phyloP scores from a whole-genome alignment of 2,888 invertebrate genomes.

The Drosophila monieri region DNA sequence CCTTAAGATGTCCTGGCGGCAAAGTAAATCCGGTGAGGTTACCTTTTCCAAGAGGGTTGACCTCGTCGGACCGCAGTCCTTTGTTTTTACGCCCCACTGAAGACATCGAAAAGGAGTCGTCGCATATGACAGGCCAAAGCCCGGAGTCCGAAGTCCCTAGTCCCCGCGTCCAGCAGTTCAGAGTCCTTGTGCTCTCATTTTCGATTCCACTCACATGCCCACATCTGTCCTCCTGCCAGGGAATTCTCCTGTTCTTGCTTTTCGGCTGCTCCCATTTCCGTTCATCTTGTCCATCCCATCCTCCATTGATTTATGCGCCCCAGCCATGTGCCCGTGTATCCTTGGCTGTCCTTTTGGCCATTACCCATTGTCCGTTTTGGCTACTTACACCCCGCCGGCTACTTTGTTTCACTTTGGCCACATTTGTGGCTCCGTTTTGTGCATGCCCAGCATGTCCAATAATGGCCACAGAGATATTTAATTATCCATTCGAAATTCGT shows the following conservation, averaged over 20 bases:
- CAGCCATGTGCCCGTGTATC: conserved; percentile 42
- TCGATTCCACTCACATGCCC: conserved; percentile 75
- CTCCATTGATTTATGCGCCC: conserved; percentile 73
- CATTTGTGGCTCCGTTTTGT: conserved; percentile 74
- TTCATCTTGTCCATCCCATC: conserved; percentile 36
- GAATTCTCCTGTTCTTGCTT: conserved; percentile 7
- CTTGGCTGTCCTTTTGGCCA: conserved; percentile 40
- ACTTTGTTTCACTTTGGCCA: conserved; percentile 75
- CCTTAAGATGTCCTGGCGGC: conserved; percentile 72
- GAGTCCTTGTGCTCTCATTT: conserved; percentile 69
- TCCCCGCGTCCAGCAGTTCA: conserved; percentile 17
- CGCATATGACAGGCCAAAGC: conserved; percentile 44
- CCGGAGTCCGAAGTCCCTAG: not conserved
- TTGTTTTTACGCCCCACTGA: conserved; percentile 75
- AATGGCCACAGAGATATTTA: conserved; percentile 71
- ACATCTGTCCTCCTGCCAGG: conserved; percentile 65
- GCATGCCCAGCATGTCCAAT: conserved; percentile 74
- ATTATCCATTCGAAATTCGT: conserved; percentile 77
- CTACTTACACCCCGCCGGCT: conserved; percentile 60
- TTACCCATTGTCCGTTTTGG: conserved; percentile 45
- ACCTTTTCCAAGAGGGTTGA: conserved; percentile 65
- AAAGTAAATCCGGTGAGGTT: conserved; percentile 72
- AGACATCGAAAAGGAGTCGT: conserved; percentile 51
- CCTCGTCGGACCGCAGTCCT: conserved; percentile 41
- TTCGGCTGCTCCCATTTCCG: conserved; percentile 33